These are phyloP conservation scores for Drosophila nigromelanica DNA, from an alignment of 1,140 invertebrate species.

Conservation along the genomic window DNA sequence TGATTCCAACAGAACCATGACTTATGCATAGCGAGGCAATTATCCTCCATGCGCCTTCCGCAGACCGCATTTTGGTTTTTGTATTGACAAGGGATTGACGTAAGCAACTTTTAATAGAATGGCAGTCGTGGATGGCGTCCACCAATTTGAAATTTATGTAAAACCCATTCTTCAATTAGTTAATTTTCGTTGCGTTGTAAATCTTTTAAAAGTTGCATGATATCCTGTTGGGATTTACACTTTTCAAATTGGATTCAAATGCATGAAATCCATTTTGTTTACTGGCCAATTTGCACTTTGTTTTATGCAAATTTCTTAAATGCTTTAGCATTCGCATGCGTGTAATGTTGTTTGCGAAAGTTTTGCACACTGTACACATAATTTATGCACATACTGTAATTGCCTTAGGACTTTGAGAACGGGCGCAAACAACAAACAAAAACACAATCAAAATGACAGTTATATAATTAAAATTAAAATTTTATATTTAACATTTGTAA, in stretches of 20 bases:
- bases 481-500: too few relatives aligned
- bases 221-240: conserved; percentile 31
- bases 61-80: background rate
- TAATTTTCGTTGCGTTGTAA: conserved; percentile 48
- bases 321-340: background rate
- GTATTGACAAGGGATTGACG: conserved; percentile 34
- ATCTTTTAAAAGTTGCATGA: conserved; percentile 10
- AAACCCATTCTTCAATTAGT: conserved; percentile 66
- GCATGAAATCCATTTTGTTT: conserved; percentile 26
- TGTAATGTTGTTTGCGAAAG: conserved; percentile 1
- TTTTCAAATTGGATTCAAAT: conserved; percentile 51
- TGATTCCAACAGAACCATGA: conserved; percentile 68
- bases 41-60: conserved; percentile 6
- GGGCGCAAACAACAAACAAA: background rate
- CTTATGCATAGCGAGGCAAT: conserved; percentile 58
- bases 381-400: conserved; percentile 33
- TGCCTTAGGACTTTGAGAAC: conserved; percentile 7
- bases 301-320: conserved; percentile 55
- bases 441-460: background rate
- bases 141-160: conserved; percentile 57
- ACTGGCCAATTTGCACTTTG: conserved; percentile 29
- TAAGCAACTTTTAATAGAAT: conserved; percentile 37
- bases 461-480: too few relatives aligned
- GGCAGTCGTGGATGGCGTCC: conserved; percentile 4
- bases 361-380: conserved; percentile 6